phyloP scores from a whole-genome alignment of 2,797 vertebrate genomes.

The Aplochiton taeniatus region DNA sequence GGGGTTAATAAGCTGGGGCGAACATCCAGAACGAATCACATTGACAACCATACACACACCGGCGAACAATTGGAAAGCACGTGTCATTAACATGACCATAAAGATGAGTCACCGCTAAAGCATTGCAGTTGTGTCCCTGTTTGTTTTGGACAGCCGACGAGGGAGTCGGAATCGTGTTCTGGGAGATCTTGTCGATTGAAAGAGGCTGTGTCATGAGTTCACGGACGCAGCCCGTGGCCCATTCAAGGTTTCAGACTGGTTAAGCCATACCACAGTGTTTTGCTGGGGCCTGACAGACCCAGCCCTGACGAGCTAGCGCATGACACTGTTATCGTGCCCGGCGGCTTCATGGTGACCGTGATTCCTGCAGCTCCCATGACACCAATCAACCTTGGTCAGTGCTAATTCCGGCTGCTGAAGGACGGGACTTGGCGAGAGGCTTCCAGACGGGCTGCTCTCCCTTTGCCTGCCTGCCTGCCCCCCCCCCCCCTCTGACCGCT shows the following conservation, averaged over 20 bases:
- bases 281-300: not conserved
- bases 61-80: too few relatives aligned
- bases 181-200: not conserved
- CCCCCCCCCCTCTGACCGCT: not conserved
- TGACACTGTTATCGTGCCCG: conserved; percentile 15
- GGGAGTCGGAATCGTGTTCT: not conserved
- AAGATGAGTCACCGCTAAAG: too few relatives aligned
- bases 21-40: too few relatives aligned
- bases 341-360: conserved; percentile 13
- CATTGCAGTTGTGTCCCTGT: too few relatives aligned
- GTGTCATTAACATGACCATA: too few relatives aligned
- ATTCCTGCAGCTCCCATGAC: conserved; percentile 11
- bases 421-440: not conserved
- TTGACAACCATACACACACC: too few relatives aligned
- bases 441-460: not conserved
- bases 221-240: not conserved
- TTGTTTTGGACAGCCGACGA: not conserved
- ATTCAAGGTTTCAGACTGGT: conserved; percentile 1
- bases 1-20: too few relatives aligned
- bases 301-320: not conserved
- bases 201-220: conserved; percentile 2
- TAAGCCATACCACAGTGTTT: not conserved
- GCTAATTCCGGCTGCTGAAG: conserved; percentile 16
- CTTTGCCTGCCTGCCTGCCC: not conserved
- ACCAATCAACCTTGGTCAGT: conserved; percentile 14